A percentile compares a stretch with the other conserved stretches of the same genome.
These are phyloP conservation scores for Podabrus alpinus DNA, from an alignment of 2,888 invertebrate genomes.

Conservation along the genomic window DNA sequence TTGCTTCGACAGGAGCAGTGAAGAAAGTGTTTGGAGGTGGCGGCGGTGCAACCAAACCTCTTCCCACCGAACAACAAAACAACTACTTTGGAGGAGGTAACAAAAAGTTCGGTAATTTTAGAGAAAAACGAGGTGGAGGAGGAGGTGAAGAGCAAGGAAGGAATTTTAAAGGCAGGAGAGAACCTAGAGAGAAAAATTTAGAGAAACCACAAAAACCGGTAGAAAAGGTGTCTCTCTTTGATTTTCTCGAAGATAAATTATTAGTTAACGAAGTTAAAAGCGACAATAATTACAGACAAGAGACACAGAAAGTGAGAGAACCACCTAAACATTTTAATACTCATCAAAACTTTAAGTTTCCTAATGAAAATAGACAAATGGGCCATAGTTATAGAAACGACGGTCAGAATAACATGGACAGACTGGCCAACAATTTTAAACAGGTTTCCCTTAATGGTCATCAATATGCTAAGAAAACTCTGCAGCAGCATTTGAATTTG, in stretches of 20 bases:
- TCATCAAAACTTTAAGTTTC: background rate
- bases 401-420: background rate
- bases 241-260: slow-evolving; percentile 81
- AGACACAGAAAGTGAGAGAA: background rate
- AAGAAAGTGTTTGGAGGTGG: slow-evolving; percentile 62
- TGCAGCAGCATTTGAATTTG: slow-evolving; percentile 51
- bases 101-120: background rate
- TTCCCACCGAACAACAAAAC: slow-evolving; percentile 12
- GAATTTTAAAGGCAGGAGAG: slow-evolving; percentile 27
- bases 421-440: slow-evolving; percentile 29
- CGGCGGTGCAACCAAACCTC: slow-evolving; percentile 48
- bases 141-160: slow-evolving; percentile 52
- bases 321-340: background rate
- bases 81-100: slow-evolving; percentile 5
- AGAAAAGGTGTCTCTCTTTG: slow-evolving; percentile 79
- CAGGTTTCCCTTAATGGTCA: slow-evolving; percentile 47
- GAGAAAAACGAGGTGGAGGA: background rate
- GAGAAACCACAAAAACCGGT: slow-evolving; percentile 72
- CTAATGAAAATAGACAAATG: background rate
- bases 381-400: background rate
- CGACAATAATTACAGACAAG: background rate
- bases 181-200: slow-evolving; percentile 46
- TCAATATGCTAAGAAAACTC: slow-evolving; percentile 50
- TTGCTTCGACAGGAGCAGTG: slow-evolving; percentile 72
- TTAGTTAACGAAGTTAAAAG: slow-evolving; percentile 48